Conservation (phyloP, 2,888 invertebrate species). For the Tribolium freemani region DNA sequence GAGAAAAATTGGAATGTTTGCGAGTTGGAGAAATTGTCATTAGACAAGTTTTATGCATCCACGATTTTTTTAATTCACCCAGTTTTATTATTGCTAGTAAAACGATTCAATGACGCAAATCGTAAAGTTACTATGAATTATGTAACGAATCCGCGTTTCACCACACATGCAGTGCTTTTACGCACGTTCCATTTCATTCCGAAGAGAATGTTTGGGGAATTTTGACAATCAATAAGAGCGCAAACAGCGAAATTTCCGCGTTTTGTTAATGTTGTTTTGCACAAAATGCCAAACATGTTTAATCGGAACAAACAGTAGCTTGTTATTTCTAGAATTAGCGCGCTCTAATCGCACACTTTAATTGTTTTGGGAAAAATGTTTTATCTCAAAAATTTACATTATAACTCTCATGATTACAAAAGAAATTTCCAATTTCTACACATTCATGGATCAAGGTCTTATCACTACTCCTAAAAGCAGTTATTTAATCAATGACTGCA, state of each 20-base stretch:
- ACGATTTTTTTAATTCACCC: background rate
- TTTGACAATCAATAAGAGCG: background rate
- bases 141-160: background rate
- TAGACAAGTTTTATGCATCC: background rate
- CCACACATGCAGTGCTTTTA: background rate
- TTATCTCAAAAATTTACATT: too few species aligned
- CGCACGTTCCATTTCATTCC: background rate
- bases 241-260: background rate
- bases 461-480: background rate
- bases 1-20: too few species aligned
- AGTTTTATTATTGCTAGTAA: background rate
- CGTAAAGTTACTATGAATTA: background rate
- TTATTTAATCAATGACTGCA: too few species aligned
- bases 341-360: background rate
- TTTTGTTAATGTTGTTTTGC: background rate
- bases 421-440: background rate
- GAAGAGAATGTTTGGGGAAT: background rate
- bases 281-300: background rate
- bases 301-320: background rate
- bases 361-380: too few species aligned
- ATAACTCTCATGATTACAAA: background rate
- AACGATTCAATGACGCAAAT: background rate
- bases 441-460: background rate
- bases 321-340: background rate
- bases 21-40: background rate